These are phyloP conservation scores for Coilia nasus DNA, from an alignment of 2,797 vertebrate genomes.

Conservation along the genomic window DNA sequence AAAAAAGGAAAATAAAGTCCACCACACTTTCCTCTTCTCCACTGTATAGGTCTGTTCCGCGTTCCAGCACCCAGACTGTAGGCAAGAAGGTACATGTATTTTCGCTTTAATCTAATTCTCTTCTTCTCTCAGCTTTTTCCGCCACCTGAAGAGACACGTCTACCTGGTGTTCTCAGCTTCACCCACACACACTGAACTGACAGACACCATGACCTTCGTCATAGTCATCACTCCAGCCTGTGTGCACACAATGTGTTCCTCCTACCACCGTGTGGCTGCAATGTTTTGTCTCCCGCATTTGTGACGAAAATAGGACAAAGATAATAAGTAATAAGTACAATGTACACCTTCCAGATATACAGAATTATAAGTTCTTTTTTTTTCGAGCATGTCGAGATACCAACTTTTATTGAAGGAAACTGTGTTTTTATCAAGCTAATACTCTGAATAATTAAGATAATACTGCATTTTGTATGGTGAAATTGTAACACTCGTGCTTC, in stretches of 20 bases:
- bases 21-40: too few species aligned
- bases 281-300: neutral
- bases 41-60: too few species aligned
- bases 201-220: slow-evolving; percentile 11
- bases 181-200: neutral
- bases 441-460: neutral
- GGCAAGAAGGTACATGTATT: too few species aligned
- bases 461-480: neutral
- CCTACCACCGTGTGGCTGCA: slow-evolving; percentile 7
- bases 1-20: neutral
- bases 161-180: slow-evolving; percentile 2
- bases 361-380: neutral
- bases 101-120: too few species aligned
- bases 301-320: neutral
- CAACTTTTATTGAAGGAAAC: neutral
- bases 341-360: neutral
- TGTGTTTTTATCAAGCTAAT: neutral
- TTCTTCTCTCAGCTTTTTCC: neutral
- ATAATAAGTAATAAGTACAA: neutral
- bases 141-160: neutral
- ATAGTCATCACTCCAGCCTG: neutral
- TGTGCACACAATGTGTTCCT: neutral
- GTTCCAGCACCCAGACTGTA: too few species aligned
- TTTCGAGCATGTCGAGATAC: neutral
- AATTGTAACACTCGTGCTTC: neutral